Base-by-base conservation (phyloP, 1,140 invertebrate genomes). In the Drosophila burlai region DNA sequence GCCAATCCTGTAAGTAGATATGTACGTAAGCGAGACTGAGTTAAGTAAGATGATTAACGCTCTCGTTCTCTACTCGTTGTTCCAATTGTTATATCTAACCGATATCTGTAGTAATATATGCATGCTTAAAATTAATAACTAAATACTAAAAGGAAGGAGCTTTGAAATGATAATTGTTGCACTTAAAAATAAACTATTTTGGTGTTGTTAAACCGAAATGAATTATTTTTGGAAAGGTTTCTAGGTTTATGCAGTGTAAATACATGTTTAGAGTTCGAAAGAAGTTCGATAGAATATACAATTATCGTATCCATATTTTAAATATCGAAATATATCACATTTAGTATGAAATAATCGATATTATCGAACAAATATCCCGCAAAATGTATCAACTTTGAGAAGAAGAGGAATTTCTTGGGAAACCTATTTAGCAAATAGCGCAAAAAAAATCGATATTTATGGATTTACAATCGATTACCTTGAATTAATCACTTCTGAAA, bases 1-100 rank as follows among this genome's bases (percentile, higher is more conserved):
- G 97, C 96, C 67, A 98, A 98, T 94, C 97, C 97, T 67, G 97
- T 98, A 93, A 93, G 93, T 93, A 93, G 91, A 91, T 92, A 92
- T 93, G 92, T 92, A 93, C 91, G 92, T 93, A 90, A 92, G 86
- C 92, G 86, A 92, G 91, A 92, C 86, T 82, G 85, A 90, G 85
- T 85, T 90, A 74, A 91, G 85, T 90, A 90, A 91, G 80, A 90
- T 80, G 82, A 91, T 90, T 90, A 91, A 90, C 82, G 85, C 62
- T 87, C 89, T 91, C 87, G 87, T 91, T 91, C 83, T 77, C 67
- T 66, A 65, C 52, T 75, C 73, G 69, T 81, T 80, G 54, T 72
- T 73, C 50, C 59, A 71, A 74, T 24, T 63, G 38, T 57, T 74
- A 38, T 55, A 38, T 13, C 21, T 47, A 43, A 45, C 21, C 16